Evolutionary conservation across 1,140 invertebrate species (phyloP), one percentile per base, ranked within the genome.

Genomic region (Cotesia chilonis): DNA sequence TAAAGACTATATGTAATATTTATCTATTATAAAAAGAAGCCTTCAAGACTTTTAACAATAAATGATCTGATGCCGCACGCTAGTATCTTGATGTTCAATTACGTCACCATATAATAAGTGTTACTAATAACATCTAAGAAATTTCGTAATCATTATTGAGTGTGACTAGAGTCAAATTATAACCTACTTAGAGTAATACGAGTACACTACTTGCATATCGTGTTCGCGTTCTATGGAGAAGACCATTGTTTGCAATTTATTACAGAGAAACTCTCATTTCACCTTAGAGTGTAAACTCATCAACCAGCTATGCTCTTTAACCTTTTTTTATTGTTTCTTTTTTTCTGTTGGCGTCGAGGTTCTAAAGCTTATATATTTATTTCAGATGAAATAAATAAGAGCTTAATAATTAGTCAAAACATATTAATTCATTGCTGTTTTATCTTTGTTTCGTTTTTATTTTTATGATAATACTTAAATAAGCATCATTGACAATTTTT

Each of bases 231-330:
- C 75, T 28, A 28, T 71, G 61, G 68, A 41, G 68, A 57, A 20
- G 28, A 52, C 75, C 78, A 86, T 86, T 86, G 84, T 84, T 81
- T 83, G 72, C 41, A 83, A 85, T 80, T 70, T 76, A 70, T 85
- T 86, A 85, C 84, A 79, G 72, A 81, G 63, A 66, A 57, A 65
- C 54, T 59, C 61, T 63, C 17, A 61, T 65, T 38, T 61, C 59
- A 64, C 41, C 60, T 28, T 38, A 35, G 3, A n/a, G 4, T n/a
- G 28, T 28, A 28, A 59, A 35, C 28, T 28, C 9, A 10, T 28
- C 9, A 10, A 35, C 37, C 36, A 37, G 14, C 10, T 5, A 63
- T 37, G 28, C 35, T 63, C 12, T 37, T 37, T 63, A 63, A 37
- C 36, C 36, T 63, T 37, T 35, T 63, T 63, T n/a, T 37, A 35